A percentile compares a stretch with the other conserved stretches of the same genome.
phyloP scores from a whole-genome alignment of 1,140 invertebrate genomes.

The Drosophila sucinea region DNA sequence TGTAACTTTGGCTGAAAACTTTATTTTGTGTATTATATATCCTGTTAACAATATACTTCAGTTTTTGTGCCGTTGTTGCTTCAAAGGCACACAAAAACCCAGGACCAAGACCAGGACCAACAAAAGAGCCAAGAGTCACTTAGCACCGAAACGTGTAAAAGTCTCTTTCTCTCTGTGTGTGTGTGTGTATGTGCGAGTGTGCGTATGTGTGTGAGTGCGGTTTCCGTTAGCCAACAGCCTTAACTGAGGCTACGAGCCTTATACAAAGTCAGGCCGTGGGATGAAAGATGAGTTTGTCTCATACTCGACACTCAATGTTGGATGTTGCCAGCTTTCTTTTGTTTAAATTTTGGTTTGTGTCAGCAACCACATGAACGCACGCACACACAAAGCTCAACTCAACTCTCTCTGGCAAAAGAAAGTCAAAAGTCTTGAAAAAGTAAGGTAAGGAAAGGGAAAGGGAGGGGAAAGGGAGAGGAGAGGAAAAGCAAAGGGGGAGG shows the following conservation, averaged over 20 bases:
- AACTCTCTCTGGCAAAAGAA: constrained; percentile 71
- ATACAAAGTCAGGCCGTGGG: background rate
- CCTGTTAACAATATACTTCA: constrained; percentile 82
- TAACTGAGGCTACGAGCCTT: constrained; percentile 33
- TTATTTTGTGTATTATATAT: constrained; percentile 82
- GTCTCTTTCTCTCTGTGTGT: constrained; percentile 43
- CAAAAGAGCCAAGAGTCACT: constrained; percentile 78
- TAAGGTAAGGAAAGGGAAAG: background rate
- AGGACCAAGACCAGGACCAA: constrained; percentile 23
- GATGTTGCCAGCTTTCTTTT: constrained; percentile 68
- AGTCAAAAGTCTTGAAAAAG: constrained; percentile 70
- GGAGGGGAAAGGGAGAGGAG: constrained; percentile 42
- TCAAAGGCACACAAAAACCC: constrained; percentile 56
- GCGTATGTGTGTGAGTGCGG: constrained; percentile 65
- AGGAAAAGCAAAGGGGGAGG: constrained; percentile 29
- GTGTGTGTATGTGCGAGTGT: constrained; percentile 25
- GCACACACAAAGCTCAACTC: constrained; percentile 66
- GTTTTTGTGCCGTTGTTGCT: constrained; percentile 65
- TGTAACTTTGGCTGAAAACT: constrained; percentile 82
- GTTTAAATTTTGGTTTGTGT: constrained; percentile 82
- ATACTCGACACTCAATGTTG: constrained; percentile 61
- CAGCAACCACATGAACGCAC: constrained; percentile 77
- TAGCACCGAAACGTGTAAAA: constrained; percentile 51
- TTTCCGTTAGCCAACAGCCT: constrained; percentile 80
- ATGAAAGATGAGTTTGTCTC: constrained; percentile 53